phyloP scores from a whole-genome alignment of 2,888 invertebrate genomes.

The Coenonympha glycerion region DNA sequence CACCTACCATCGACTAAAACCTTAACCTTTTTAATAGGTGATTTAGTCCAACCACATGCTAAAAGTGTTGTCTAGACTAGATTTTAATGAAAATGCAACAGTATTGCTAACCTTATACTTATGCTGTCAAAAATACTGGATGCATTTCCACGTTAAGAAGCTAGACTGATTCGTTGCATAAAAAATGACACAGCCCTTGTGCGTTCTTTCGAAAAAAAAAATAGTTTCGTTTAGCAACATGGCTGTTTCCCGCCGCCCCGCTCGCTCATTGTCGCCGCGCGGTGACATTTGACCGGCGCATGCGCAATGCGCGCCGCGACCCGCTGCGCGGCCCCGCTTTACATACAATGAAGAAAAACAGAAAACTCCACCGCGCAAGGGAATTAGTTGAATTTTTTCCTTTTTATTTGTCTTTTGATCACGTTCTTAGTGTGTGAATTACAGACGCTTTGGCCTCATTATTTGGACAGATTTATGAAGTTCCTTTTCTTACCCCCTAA shows the following conservation, averaged over 20 bases:
- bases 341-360: conserved; percentile 62
- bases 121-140: too few species aligned
- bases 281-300: conserved; percentile 67
- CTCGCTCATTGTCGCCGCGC: conserved; percentile 44
- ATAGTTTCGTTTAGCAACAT: conserved; percentile 19
- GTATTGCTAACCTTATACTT: too few species aligned
- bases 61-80: too few species aligned
- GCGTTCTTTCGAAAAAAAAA: too few species aligned
- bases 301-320: conserved; percentile 67
- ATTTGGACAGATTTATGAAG: background rate
- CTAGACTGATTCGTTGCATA: too few species aligned
- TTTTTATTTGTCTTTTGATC: conserved; percentile 16
- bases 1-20: too few species aligned
- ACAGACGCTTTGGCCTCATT: background rate
- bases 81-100: too few species aligned
- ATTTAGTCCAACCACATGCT: too few species aligned
- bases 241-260: conserved; percentile 40
- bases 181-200: too few species aligned
- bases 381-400: conserved; percentile 29
- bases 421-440: background rate
- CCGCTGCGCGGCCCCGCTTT: conserved; percentile 43
- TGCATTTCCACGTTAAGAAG: too few species aligned
- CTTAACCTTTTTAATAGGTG: too few species aligned
- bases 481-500: too few species aligned
- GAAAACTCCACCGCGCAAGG: conserved; percentile 30